Base-by-base conservation (phyloP, 2,797 vertebrate genomes). In the Astyanax mexicanus region DNA sequence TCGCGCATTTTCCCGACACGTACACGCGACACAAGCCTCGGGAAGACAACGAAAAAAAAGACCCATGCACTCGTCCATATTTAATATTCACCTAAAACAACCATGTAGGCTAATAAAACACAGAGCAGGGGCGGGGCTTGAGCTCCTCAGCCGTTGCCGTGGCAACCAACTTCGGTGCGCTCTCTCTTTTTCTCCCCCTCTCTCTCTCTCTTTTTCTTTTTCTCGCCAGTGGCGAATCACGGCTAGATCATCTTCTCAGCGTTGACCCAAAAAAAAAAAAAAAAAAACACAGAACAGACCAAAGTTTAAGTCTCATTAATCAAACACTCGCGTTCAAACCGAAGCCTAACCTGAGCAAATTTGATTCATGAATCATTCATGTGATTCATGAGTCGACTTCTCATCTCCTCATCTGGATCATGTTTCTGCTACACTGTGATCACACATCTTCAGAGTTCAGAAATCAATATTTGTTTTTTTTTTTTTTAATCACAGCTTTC, bases 71-170 rank as follows among this genome's bases (percentile, higher is more conserved):
- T 21, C 49, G 12, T 25, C 23, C 21, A 12, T 52, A 4, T 52
- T 25, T 52, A 25, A 25, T 12, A 12, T 10, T 49, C 45, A n/a
- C 45, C 17, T 17, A 47, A 7, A 32, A 5, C 29, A 32, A 5
- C 10, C 15, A 15, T 5, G 45, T 15, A 3, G 17, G 45, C 45
- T 49, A 45, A 35, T 49, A 45, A 35, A 51, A 35, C n/a, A 68
- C 37, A 27, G 55, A 40, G 27, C 47, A 19, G 32, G 72, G 75
- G 67, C 42, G 79, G 68, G 75, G 72, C 58, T 29, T 58, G 72
- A 66, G 73, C 80, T 81, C 80, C 69, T 75, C 72, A 21, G 21
- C 64, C 37, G 85, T 86, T 86, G 78, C 84, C 82, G 81, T 81
- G 82, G 84, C 72, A 85, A 85, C 85, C 75, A 80, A 78, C 76